These are phyloP conservation scores for Cataglyphis hispanica DNA, from an alignment of 1,140 invertebrate genomes.

Conservation along the genomic window DNA sequence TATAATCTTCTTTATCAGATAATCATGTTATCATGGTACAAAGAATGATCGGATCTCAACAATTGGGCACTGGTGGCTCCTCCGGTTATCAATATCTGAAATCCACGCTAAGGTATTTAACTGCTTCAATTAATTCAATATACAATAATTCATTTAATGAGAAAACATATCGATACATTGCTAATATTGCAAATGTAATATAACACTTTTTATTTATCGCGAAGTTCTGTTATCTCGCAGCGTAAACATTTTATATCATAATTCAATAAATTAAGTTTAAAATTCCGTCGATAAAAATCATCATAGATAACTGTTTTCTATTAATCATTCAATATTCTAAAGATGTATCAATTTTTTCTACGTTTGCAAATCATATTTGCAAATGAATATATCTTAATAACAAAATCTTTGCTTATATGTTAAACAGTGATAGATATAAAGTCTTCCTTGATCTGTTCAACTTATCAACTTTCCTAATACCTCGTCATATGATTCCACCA, in stretches of 20 bases:
- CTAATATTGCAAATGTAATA: background rate
- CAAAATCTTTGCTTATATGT: background rate
- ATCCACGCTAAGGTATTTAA: conserved; percentile 96
- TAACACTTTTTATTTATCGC: background rate
- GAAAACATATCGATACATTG: background rate
- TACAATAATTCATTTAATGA: conserved; percentile 16
- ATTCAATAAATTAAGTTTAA: background rate
- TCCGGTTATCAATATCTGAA: conserved; percentile 99
- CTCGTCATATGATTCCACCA: conserved; percentile 95
- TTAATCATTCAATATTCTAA: background rate
- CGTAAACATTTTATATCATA: conserved; percentile 7
- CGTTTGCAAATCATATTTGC: background rate
- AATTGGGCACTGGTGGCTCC: conserved; percentile 98
- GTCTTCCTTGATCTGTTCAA: conserved; percentile 99
- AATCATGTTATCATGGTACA: conserved; percentile 99
- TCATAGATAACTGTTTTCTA: background rate
- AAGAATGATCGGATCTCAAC: conserved; percentile 99
- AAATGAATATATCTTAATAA: background rate
- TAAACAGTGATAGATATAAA: conserved; percentile 97
- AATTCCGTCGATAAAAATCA: background rate
- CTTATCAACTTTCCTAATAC: conserved; percentile 97
- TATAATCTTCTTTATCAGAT: conserved; percentile 88
- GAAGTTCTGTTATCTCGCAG: background rate
- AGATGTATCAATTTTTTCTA: background rate
- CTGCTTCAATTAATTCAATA: conserved; percentile 15